Percentiles rank a stretch among this genome's conserved stretches.
Evolutionary conservation across 2,888 invertebrate genomes (phyloP).

Genomic region (Philonicus albiceps): DNA sequence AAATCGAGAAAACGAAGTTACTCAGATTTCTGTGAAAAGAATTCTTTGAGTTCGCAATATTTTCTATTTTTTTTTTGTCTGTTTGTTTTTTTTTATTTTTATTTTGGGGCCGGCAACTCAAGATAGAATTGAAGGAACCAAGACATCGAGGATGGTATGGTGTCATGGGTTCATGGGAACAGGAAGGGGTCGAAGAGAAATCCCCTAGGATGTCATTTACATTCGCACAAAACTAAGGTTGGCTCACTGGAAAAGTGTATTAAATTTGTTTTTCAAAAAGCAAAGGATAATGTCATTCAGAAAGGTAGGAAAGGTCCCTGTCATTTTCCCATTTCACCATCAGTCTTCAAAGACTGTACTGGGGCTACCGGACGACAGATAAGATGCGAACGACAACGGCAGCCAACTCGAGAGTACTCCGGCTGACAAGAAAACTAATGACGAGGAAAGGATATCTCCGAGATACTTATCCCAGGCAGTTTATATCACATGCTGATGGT

Average conservation of each 20-base stretch:
- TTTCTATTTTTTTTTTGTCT: too few relatives aligned
- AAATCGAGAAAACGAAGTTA: not conserved
- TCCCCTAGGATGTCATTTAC: not conserved
- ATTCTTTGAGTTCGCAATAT: not conserved
- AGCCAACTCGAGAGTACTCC: not conserved
- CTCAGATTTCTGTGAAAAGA: not conserved
- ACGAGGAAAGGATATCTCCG: constrained; percentile 17
- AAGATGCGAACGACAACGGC: not conserved
- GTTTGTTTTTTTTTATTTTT: too few relatives aligned
- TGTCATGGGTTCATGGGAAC: not conserved
- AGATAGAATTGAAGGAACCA: not conserved
- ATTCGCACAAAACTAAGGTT: not conserved
- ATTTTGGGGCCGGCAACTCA: not conserved
- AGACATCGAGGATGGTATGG: not conserved
- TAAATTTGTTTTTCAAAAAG: constrained; percentile 31
- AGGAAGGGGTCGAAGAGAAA: not conserved
- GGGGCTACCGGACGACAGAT: not conserved
- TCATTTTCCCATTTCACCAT: not conserved
- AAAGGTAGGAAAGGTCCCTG: not conserved
- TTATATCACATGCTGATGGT: constrained; percentile 12
- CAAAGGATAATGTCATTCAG: constrained; percentile 20
- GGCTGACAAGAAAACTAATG: constrained; percentile 25
- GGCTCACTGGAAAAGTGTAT: constrained; percentile 1
- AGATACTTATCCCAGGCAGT: constrained; percentile 15
- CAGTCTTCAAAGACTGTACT: constrained; percentile 1